Evolutionary conservation across 2,797 vertebrate genomes (phyloP).

Genomic region (Tenualosa thibaudeaui): DNA sequence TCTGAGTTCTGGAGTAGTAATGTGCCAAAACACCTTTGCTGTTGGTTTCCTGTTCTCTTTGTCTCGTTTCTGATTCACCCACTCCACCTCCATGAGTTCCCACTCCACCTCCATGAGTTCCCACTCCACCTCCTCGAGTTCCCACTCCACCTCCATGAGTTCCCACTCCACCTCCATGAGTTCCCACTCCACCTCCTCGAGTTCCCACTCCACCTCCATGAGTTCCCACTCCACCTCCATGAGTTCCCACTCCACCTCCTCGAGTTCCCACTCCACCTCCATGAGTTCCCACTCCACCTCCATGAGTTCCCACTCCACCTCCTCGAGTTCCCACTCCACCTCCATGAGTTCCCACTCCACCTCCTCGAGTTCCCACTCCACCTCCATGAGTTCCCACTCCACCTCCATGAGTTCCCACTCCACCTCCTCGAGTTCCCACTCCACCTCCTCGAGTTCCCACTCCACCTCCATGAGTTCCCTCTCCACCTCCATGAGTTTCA

Average conservation of each 20-base stretch:
- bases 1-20: slow-evolving; percentile 20
- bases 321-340: not conserved
- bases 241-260: not conserved
- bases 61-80: not conserved
- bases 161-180: not conserved
- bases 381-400: not conserved
- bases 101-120: not conserved
- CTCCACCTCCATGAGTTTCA: slow-evolving; percentile 2
- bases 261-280: not conserved
- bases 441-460: not conserved
- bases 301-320: not conserved
- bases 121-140: not conserved
- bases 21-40: slow-evolving; percentile 29
- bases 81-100: not conserved
- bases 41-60: slow-evolving; percentile 11
- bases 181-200: not conserved
- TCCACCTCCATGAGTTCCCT: too few species aligned
- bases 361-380: not conserved
- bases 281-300: not conserved
- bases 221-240: not conserved
- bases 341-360: not conserved
- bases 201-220: not conserved
- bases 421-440: not conserved
- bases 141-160: not conserved
- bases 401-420: not conserved